phyloP scores from a whole-genome alignment of 2,797 vertebrate genomes.

The Lemur catta region DNA sequence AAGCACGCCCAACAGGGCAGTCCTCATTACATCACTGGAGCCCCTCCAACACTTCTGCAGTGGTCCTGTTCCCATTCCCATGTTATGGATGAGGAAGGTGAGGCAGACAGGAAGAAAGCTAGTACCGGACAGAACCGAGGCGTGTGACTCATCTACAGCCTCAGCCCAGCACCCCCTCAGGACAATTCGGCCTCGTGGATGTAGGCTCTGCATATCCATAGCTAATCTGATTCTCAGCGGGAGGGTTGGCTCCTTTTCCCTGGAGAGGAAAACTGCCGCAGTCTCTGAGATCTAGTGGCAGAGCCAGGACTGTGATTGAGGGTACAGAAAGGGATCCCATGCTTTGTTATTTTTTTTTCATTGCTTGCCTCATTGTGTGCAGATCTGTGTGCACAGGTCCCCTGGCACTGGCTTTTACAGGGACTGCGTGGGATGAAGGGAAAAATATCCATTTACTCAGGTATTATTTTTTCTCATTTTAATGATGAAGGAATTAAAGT shows the following conservation, averaged over 20 bases:
- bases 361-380: not conserved
- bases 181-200: not conserved
- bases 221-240: not conserved
- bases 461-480: not conserved
- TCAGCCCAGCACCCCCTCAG: not conserved
- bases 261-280: not conserved
- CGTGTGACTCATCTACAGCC: not conserved
- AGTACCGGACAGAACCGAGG: not conserved
- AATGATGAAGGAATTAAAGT: not conserved
- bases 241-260: not conserved
- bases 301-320: not conserved
- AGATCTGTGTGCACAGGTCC: no score
- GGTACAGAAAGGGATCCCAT: not conserved
- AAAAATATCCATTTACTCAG: not conserved
- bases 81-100: not conserved
- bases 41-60: not conserved
- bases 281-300: not conserved
- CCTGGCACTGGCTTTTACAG: not conserved
- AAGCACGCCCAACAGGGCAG: not conserved
- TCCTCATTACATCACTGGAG: not conserved
- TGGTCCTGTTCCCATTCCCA: not conserved
- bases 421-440: not conserved
- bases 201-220: not conserved
- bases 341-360: no score
- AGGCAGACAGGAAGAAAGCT: not conserved